These are phyloP conservation scores for Hippoglossus hippoglossus DNA, from an alignment of 2,797 vertebrate species.

Conservation along the genomic window DNA sequence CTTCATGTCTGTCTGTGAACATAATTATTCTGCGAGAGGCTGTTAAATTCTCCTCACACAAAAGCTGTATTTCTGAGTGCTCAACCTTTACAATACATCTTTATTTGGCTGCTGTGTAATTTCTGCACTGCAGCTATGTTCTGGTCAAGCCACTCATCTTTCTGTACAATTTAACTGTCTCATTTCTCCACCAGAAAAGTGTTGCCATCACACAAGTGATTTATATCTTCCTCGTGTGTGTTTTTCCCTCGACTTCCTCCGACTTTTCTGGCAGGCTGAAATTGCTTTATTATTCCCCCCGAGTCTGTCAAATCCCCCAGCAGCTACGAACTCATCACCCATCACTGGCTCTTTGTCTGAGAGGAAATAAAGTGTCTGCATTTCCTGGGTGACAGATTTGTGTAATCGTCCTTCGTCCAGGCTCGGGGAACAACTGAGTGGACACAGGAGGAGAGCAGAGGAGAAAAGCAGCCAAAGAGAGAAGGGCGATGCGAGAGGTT, in stretches of 20 bases:
- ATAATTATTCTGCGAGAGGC: constrained; percentile 1
- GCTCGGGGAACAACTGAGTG: constrained; percentile 47
- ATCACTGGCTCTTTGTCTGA: constrained; percentile 79
- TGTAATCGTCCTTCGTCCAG: constrained; percentile 74
- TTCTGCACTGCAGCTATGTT: constrained; percentile 27
- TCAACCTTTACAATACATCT: constrained; percentile 39
- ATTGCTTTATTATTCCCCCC: constrained; percentile 85
- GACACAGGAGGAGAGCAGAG: constrained; percentile 51
- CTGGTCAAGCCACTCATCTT: constrained; percentile 62
- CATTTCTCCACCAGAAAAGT: constrained; percentile 60
- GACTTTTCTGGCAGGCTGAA: constrained; percentile 79
- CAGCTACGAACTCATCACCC: constrained; percentile 80
- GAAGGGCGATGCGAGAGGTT: constrained; percentile 19
- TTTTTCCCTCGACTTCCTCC: constrained; percentile 53
- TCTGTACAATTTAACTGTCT: constrained; percentile 73
- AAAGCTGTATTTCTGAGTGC: constrained; percentile 27
- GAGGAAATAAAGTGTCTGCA: constrained; percentile 82
- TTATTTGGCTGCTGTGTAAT: constrained; percentile 51
- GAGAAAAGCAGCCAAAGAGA: constrained; percentile 24
- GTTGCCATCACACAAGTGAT: constrained; percentile 67
- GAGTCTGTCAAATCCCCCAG: constrained; percentile 78
- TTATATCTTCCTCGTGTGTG: constrained; percentile 74
- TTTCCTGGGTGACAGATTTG: constrained; percentile 80
- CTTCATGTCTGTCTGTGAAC: constrained; percentile 16
- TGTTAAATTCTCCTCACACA: constrained; percentile 30